Evolutionary conservation across 1,140 invertebrate species (phyloP), one percentile per base, ranked within the genome.

Genomic region (Aricia agestis): DNA sequence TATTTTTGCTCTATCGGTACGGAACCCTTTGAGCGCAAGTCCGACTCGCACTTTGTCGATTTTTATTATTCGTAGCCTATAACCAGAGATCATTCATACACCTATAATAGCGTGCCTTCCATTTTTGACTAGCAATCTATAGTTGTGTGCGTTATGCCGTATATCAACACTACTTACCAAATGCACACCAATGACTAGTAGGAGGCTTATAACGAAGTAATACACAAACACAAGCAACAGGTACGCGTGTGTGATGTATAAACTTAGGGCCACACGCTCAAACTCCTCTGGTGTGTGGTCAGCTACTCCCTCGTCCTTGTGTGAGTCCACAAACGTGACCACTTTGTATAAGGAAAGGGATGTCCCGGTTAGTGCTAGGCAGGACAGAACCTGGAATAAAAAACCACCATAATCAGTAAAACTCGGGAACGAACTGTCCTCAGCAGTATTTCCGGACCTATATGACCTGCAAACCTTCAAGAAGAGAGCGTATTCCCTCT

Each of bases 161-260:
- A n/a, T n/a, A n/a, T n/a, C n/a, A n/a, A n/a, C 63, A 9, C 7
- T 31, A 70, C 82, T 77, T 74, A 90, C 88, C 76, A 61, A 73
- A 78, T 88, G 88, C 1, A 86, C 76, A 6, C 87, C 88, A 41
- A 87, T 68, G 36, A 90, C 72, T 5, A 90, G 75, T n/a, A 90
- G 31, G 3, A 88, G 1, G 52, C 80, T 84, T 18, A 89, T 85
- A n/a, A 83, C 70, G 3, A 86, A 66, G 66, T 83, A 82, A 68
- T 82, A 85, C 17, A 89, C 57, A 72, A 82, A 84, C 25, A 88
- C 83, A 1, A 85, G 69, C 6, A 89, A 25, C 31, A 83, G 80
- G 63, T 85, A 87, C 0, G 74, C 83, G 41, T 86, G 85, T 0
- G 82, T 74, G 13, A 88, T 75, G 67, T 90, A 89, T 10, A 89